Evolutionary conservation across 92 coral and sea anemone species (phyloP), one percentile per base, ranked within the genome.

Genomic region (Palythoa caribaeorum): DNA sequence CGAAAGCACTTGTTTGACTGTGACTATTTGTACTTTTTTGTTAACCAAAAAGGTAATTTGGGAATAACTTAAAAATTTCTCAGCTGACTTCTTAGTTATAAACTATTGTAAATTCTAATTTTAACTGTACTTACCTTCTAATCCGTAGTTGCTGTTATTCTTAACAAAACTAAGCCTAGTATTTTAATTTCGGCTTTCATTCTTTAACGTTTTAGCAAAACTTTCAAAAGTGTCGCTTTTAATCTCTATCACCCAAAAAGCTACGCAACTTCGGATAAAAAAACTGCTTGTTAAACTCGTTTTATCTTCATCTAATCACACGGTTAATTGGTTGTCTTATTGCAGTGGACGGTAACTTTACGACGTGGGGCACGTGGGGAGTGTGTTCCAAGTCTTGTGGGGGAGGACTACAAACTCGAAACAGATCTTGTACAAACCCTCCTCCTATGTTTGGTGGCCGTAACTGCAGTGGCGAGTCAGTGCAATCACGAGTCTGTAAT

Each of bases 341-440:
- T 44, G 28, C 17, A 80, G 85, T 80, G 53, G 38, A 80, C 60
- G 85, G 85, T 47, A 20, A 19, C 1, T 80, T 62, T 70, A n/a
- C 85, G 3, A 63, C 60, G 12, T 80, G 85, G 85, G 28, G 39
- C 38, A 4, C 11, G 6, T 80, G 85, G 85, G 80, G 44, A 35
- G 19, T 15, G 2, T 80, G 85, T 19, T 38, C 74, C 39, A 62
- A 80, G 59, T 19, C 85, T 7, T 80, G 85, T 65, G 73, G 73
- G 2, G 75, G 85, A 63, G 85, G 85, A 36, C 9, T 73, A 1
- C 85, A 80, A 38, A 20, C n/a, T 12, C 85, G 85, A 4, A 21
- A 54, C 1, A 10, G 85, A 20, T n/a, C 39, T 15, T 80, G 85
- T 40, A 62, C 80, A n/a, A 77, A 77, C 21, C 80, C 80, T 77